Evolutionary conservation across 2,113 vertebrate genomes (phyloP), one percentile per base, ranked within the genome.

Genomic region (Dendropsophus ebraccatus): DNA sequence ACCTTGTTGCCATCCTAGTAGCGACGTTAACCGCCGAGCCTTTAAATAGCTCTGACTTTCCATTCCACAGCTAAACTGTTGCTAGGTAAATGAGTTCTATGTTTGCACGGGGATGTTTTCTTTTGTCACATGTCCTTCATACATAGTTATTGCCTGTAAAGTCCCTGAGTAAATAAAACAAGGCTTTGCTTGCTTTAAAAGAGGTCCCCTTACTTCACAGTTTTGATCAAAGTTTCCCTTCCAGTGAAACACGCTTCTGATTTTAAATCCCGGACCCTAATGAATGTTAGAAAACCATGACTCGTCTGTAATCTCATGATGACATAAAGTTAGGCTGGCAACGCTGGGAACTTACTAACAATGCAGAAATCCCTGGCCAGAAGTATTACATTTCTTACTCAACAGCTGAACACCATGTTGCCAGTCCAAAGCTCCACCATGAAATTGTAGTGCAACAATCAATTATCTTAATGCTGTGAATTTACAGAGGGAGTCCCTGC

Each of bases 391-490:
- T 87, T 87, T 81, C 77, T 62, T 32, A 7, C 37, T 75, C 37
- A 74, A 74, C 85, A 87, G 85, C 78, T 87, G 78, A 87, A 81
- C 52, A 81, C 65, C 52, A 62, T 62, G 85, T 52, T 81, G 67
- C 78, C 77, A 81, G 79, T 87, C 50, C 45, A 47, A 73, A 47
- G 50, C 70, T 45, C n/a, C 50, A 47, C 84, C 76, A 86, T 86
- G 65, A 81, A 73, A 87, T 87, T 87, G 77, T 74, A 74, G 67
- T 62, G 50, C 78, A 81, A 74, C 52, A 87, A 86, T 86, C 84
- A 86, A 87, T 87, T 81, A 87, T 62, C 54, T 81, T 81, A 87
- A 87, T 81, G 78, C 85, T 81, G 78, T 62, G 54, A 74, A 62
- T 74, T 81, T 80, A 47, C 49, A 80, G 74, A 87, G 14, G 41